Conservation (phyloP, 1,140 invertebrate species). For the Trichoplusia ni region DNA sequence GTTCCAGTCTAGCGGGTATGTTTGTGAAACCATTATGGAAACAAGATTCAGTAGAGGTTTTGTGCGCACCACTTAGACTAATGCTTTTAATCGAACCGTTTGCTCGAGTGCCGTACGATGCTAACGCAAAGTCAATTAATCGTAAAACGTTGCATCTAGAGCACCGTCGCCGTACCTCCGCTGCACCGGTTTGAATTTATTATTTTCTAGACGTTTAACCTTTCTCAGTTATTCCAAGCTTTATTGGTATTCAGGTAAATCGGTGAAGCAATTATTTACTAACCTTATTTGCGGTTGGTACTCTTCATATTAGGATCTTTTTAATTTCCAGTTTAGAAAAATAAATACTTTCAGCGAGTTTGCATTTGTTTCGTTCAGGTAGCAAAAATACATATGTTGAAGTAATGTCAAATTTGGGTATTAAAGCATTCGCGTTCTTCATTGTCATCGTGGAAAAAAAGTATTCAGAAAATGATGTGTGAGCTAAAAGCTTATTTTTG, state of each 20-base stretch:
- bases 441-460: too few species aligned
- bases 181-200: background rate
- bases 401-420: too few species aligned
- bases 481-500: too few species aligned
- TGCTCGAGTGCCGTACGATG: background rate
- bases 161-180: background rate
- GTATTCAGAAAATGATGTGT: too few species aligned
- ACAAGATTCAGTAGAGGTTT: background rate
- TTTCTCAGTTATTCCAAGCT: too few species aligned
- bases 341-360: too few species aligned
- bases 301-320: too few species aligned
- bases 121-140: constrained; percentile 13
- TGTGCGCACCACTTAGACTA: background rate
- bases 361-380: too few species aligned
- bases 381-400: too few species aligned
- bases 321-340: too few species aligned
- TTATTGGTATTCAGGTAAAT: background rate
- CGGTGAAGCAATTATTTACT: background rate
- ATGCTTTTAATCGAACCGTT: constrained; percentile 5
- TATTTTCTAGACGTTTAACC: background rate
- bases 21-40: background rate
- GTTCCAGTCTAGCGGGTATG: background rate
- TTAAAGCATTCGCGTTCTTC: too few species aligned
- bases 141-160: background rate
- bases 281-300: too few species aligned